Evolutionary conservation across 2,113 vertebrate species (phyloP), one percentile per base, ranked within the genome.

Genomic region (Paraplagusia blochii): DNA sequence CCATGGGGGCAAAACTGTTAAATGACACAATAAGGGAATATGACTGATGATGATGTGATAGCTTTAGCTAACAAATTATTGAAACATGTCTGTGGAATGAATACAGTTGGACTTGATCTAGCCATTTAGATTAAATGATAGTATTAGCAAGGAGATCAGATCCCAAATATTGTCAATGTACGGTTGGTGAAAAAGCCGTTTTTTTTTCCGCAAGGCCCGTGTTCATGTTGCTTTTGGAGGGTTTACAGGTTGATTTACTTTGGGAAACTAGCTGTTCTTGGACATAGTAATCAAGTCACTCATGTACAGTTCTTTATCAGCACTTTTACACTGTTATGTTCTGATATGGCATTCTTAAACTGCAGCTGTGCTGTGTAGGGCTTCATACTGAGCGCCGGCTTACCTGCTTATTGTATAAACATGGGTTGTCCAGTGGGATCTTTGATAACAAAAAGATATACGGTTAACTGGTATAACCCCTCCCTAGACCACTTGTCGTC

Each of bases 101-200:
- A 77, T 44, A 29, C 9, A 63, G 73, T 65, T 44, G 38, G 8
- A 38, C 50, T 12, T 55, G 36, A 66, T 57, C 47, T 50, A 49
- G 66, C 45, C 40, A 59, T 72, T 85, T 79, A 75, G 48, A 76
- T 43, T 0, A 40, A 76, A 76, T 82, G 69, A 72, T 69, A 38
- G 33, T 38, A 22, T 54, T 65, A 67, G 42, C 18, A 34, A 53
- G 34, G 8, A 66, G 65, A 76, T 55, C 44, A 38, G 34, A 53
- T 14, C 11, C 53, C 51, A 2, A 57, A 17, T 16, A 6, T 29
- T 2, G 22, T 29, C 22, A 6, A 6, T 29, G 22, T 29, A 29
- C 22, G 22, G 22, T 29, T 29, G 22, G 6, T 6, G 22, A 29
- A 4, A 29, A 29, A 2, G 6, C 3, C 22, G 22, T 4, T 29